These are phyloP conservation scores for Cistogaster globosa DNA, from an alignment of 2,888 invertebrate genomes.

Conservation along the genomic window DNA sequence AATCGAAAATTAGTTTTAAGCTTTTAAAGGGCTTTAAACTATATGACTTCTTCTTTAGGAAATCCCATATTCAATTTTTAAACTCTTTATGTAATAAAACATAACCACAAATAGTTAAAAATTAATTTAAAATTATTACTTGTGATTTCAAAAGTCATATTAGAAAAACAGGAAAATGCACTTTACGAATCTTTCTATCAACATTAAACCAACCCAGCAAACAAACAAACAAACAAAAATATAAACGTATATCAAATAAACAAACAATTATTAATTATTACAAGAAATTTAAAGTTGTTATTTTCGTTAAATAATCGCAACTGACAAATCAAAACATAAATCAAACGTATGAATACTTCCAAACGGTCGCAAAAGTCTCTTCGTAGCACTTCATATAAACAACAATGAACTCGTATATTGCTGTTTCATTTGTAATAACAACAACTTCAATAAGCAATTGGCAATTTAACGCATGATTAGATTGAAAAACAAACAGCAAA, in stretches of 20 bases:
- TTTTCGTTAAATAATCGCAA: constrained; percentile 52
- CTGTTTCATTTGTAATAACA: constrained; percentile 26
- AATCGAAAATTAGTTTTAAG: too few species aligned
- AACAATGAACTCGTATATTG: constrained; percentile 19
- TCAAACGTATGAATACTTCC: constrained; percentile 34
- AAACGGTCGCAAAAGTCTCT: neutral
- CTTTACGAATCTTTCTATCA: constrained; percentile 48
- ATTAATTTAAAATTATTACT: constrained; percentile 41
- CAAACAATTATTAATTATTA: constrained; percentile 68
- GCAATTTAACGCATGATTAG: constrained; percentile 69
- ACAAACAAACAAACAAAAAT: neutral
- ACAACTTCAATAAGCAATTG: constrained; percentile 53
- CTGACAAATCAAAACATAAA: constrained; percentile 65
- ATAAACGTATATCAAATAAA: neutral
- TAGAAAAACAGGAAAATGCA: constrained; percentile 67
- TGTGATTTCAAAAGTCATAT: constrained; percentile 43
- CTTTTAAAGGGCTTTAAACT: too few species aligned
- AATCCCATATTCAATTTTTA: too few species aligned
- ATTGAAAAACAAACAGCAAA: constrained; percentile 45
- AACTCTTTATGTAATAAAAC: too few species aligned
- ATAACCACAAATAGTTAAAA: too few species aligned
- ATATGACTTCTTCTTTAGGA: too few species aligned
- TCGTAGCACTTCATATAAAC: constrained; percentile 36
- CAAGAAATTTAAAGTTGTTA: constrained; percentile 49
- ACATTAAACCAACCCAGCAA: constrained; percentile 27